A percentile compares a stretch with the other conserved stretches of the same genome.
Conservation (phyloP, 2,113 vertebrate genomes). For the Brachyistius frenatus region DNA sequence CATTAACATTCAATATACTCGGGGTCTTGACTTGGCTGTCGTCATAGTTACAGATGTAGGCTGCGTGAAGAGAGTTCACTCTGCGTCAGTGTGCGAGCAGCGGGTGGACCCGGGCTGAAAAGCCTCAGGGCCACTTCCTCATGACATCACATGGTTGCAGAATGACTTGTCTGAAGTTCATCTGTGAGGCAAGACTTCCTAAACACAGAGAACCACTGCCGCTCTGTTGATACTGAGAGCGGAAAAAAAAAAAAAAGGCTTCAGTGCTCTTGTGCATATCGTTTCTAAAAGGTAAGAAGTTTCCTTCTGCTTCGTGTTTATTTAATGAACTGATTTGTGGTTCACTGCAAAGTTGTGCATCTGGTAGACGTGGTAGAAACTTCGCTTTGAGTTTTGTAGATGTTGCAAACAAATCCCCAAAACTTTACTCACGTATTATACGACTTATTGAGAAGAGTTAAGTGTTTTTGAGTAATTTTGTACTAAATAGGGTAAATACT, state of each 20-base stretch:
- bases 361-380: neutral
- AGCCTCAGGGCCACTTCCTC: slow-evolving; percentile 73
- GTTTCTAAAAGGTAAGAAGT: slow-evolving; percentile 52
- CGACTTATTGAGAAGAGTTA: neutral
- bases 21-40: neutral
- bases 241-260: neutral
- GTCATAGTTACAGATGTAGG: slow-evolving; percentile 1
- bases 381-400: neutral
- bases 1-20: neutral
- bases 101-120: slow-evolving; percentile 16
- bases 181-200: slow-evolving; percentile 65
- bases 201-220: slow-evolving; percentile 14
- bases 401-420: neutral
- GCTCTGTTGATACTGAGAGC: slow-evolving; percentile 29
- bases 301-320: slow-evolving; percentile 8
- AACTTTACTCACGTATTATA: neutral
- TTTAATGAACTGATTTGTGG: neutral
- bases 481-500: neutral
- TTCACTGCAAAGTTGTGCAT: neutral
- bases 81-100: neutral
- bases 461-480: neutral
- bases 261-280: neutral
- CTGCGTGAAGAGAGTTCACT: neutral
- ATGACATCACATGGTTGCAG: slow-evolving; percentile 82
- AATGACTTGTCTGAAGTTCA: slow-evolving; percentile 70